Conservation (phyloP, 2,888 invertebrate genomes). For the Athalia circularis region DNA sequence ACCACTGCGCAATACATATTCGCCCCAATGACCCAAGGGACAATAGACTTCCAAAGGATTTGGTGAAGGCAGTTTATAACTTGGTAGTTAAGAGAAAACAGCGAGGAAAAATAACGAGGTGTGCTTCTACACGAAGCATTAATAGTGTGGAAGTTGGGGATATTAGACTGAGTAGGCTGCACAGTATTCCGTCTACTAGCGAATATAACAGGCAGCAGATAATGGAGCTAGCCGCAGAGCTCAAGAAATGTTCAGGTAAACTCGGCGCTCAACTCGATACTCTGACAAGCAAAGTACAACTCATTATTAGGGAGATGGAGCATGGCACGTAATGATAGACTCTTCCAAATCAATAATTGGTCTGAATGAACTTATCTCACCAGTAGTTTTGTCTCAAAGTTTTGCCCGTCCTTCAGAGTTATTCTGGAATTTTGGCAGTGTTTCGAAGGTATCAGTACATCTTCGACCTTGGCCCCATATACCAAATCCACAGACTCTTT, state of each 20-base stretch:
- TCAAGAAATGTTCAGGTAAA: constrained; percentile 64
- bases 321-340: background rate
- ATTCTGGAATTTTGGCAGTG: constrained; percentile 74
- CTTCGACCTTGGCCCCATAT: constrained; percentile 82
- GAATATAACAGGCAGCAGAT: constrained; percentile 63
- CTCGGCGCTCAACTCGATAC: constrained; percentile 61
- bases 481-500: constrained; percentile 80
- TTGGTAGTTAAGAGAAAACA: constrained; percentile 83
- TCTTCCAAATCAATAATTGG: constrained; percentile 5
- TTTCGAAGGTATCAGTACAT: constrained; percentile 78
- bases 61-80: constrained; percentile 84
- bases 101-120: constrained; percentile 50
- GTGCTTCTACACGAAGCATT: constrained; percentile 48
- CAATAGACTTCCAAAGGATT: constrained; percentile 83
- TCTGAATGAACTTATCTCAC: constrained; percentile 75
- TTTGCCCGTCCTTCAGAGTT: constrained; percentile 80
- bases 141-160: constrained; percentile 52
- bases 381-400: constrained; percentile 81
- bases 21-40: constrained; percentile 90
- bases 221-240: constrained; percentile 63
- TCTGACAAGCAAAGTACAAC: constrained; percentile 62
- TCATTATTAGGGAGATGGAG: constrained; percentile 59
- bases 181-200: constrained; percentile 59
- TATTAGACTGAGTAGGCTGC: constrained; percentile 59
- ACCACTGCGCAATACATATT: constrained; percentile 84